phyloP scores from a whole-genome alignment of 2,113 vertebrate species.

The Tympanuchus pallidicinctus region DNA sequence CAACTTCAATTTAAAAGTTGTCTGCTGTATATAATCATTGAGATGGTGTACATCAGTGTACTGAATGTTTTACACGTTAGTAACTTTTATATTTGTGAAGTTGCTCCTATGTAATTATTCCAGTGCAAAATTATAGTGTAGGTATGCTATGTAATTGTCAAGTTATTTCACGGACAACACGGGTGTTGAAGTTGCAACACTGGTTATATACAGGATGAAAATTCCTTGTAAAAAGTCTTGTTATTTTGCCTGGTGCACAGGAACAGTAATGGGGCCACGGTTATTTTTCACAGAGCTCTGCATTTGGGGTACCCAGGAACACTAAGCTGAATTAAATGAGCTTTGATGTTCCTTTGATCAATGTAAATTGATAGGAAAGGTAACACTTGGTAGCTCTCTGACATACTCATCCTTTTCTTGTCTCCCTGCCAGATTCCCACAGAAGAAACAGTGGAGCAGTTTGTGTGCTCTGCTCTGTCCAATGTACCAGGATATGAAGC shows the following conservation, averaged over 20 bases:
- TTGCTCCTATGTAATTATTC: not conserved
- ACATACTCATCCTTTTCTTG: not conserved
- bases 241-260: not conserved
- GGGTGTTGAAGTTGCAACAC: not conserved
- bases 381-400: not conserved
- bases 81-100: not conserved
- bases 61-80: not conserved
- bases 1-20: not conserved
- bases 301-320: not conserved
- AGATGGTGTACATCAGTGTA: not conserved
- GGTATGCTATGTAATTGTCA: not conserved
- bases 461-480: conserved; percentile 66
- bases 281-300: not conserved
- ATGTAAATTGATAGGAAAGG: conserved; percentile 17
- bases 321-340: not conserved
- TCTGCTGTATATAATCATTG: not conserved
- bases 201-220: not conserved
- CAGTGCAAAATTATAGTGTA: not conserved
- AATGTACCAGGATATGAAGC: not conserved
- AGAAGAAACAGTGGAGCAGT: conserved; percentile 33
- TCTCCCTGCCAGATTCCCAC: conserved; percentile 67
- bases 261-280: not conserved
- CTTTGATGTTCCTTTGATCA: not conserved
- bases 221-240: not conserved
- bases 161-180: not conserved